Conservation (phyloP, 1,140 invertebrate species). For the Bombus pascuorum region DNA sequence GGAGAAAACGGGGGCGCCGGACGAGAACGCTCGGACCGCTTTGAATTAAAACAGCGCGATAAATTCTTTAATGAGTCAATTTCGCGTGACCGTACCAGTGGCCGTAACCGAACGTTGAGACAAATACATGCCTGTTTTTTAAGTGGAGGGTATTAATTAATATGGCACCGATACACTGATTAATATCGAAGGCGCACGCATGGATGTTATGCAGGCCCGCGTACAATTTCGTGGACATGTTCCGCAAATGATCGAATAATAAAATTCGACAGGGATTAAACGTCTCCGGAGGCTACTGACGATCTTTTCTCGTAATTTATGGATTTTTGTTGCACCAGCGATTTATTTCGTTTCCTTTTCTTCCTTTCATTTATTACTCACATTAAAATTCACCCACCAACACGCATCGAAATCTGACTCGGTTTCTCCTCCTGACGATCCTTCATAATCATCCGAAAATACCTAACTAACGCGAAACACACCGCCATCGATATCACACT, state of each 20-base stretch:
- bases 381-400: not conserved
- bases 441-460: not conserved
- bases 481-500: not conserved
- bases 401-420: not conserved
- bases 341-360: not conserved
- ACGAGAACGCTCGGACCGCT: not conserved
- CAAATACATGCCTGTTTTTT: conserved; percentile 37
- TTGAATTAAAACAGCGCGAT: conserved; percentile 53
- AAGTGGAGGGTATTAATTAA: conserved; percentile 36
- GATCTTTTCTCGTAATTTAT: not conserved
- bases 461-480: not conserved
- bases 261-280: conserved; percentile 28
- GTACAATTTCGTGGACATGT: conserved; percentile 2
- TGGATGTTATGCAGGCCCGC: not conserved
- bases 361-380: not conserved
- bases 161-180: conserved; percentile 39
- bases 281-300: not conserved
- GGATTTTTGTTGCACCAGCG: not conserved
- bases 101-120: not conserved
- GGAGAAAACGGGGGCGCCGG: not conserved
- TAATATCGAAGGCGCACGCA: conserved; percentile 18
- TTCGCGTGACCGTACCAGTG: conserved; percentile 33
- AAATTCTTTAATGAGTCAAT: conserved; percentile 57
- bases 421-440: not conserved
- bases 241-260: conserved; percentile 27